A percentile compares a stretch with the other conserved stretches of the same genome.
phyloP scores from a whole-genome alignment of 2,113 vertebrate genomes.

The Megaleporinus macrocephalus region DNA sequence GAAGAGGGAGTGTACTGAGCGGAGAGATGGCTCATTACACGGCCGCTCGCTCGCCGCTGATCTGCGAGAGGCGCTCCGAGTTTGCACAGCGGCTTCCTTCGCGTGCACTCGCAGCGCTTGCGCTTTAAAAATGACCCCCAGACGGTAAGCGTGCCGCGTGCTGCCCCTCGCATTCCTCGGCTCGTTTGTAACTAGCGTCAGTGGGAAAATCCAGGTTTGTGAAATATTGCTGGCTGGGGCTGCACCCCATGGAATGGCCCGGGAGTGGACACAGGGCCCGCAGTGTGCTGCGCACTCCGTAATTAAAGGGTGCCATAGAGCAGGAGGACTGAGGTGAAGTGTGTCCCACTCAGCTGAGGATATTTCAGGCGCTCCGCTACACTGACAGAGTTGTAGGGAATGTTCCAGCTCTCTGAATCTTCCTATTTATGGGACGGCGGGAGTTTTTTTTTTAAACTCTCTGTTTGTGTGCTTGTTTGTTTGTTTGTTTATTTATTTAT shows the following conservation, averaged over 20 bases:
- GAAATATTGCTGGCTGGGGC: constrained; percentile 77
- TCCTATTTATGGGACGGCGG: constrained; percentile 72
- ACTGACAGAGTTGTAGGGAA: constrained; percentile 80
- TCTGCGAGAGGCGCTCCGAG: constrained; percentile 38
- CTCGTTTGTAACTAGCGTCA: constrained; percentile 70
- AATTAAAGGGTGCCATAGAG: constrained; percentile 81
- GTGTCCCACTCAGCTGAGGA: constrained; percentile 77
- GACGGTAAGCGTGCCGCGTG: constrained; percentile 57
- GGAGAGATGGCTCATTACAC: constrained; percentile 43
- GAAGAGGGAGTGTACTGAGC: constrained; percentile 41
- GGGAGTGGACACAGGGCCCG: constrained; percentile 74
- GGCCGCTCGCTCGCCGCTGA: constrained; percentile 19
- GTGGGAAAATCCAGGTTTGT: constrained; percentile 74
- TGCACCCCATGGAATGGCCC: constrained; percentile 66
- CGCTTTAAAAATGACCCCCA: constrained; percentile 53
- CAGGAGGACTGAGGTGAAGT: constrained; percentile 78
- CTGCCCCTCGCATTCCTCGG: constrained; percentile 64
- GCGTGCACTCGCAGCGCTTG: constrained; percentile 45
- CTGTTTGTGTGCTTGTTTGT: constrained; percentile 64
- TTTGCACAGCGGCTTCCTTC: constrained; percentile 51
- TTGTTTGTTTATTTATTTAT: constrained; percentile 47
- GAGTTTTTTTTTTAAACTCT: constrained; percentile 60
- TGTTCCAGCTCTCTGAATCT: constrained; percentile 79
- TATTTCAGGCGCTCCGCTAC: constrained; percentile 76
- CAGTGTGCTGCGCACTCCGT: constrained; percentile 71